Percentiles rank a stretch among this genome's conserved stretches.
These are phyloP conservation scores for Bilobella aurantiaca DNA, from an alignment of 1,140 invertebrate genomes.

Conservation along the genomic window DNA sequence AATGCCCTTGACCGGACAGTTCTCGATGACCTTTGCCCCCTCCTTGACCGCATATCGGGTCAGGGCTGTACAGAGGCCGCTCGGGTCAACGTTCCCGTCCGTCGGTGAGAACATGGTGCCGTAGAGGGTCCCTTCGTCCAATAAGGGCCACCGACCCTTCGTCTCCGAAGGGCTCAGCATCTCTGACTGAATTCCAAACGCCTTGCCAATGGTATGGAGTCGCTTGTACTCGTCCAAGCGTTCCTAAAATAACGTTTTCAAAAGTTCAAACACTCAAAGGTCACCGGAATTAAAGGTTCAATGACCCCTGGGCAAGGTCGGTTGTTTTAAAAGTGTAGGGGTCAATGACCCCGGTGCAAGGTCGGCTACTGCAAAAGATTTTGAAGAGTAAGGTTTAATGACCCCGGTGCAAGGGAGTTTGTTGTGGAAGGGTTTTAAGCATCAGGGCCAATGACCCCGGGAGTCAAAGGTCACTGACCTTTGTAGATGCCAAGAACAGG, in stretches of 20 bases:
- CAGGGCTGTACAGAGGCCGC: conserved; percentile 63
- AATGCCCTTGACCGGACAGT: conserved; percentile 59
- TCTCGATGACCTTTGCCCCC: conserved; percentile 65
- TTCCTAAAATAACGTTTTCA: conserved; percentile 45
- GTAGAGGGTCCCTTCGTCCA: conserved; percentile 59
- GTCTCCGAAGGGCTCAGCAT: conserved; percentile 51
- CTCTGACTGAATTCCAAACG: conserved; percentile 21
- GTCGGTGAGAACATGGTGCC: conserved; percentile 67
- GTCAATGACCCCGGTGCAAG: no score
- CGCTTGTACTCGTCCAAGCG: conserved; percentile 72
- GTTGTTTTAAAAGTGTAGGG: no score
- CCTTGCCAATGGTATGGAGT: conserved; percentile 39
- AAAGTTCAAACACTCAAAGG: background rate
- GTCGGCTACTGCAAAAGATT: no score
- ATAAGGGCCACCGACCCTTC: conserved; percentile 60
- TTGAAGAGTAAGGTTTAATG: no score
- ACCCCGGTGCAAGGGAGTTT: no score
- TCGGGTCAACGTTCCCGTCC: conserved; percentile 71
- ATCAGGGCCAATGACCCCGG: no score
- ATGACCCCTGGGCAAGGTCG: no score
- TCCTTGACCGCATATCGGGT: conserved; percentile 55
- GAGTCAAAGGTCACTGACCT: conserved; percentile 43
- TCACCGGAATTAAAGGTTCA: no score
- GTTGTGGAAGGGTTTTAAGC: no score
- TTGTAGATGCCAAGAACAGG: conserved; percentile 67